Conservation (phyloP, 2,797 vertebrate species). For the Bradypodion ventrale region DNA sequence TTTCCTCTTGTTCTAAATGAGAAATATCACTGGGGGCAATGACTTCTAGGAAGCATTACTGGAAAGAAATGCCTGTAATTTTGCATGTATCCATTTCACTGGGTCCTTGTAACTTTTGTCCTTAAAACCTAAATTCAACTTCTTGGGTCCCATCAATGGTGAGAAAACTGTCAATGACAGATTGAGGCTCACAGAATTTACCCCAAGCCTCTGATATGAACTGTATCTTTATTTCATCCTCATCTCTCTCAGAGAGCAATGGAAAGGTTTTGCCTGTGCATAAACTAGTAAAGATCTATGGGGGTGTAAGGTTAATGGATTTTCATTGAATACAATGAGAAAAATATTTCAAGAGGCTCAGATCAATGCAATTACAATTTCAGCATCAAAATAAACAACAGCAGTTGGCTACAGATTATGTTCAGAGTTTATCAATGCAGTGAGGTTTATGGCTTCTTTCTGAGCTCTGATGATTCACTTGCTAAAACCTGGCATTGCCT, state of each 20-base stretch:
- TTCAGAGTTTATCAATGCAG: slow-evolving; percentile 25
- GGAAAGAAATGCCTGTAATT: too few relatives aligned
- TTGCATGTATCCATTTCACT: too few relatives aligned
- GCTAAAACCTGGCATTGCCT: slow-evolving; percentile 35
- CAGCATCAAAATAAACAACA: slow-evolving; percentile 45
- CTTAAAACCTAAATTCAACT: too few relatives aligned
- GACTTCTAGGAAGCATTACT: too few relatives aligned
- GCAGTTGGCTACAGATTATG: slow-evolving; percentile 29
- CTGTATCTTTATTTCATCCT: neutral
- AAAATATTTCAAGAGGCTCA: slow-evolving; percentile 49
- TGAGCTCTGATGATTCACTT: slow-evolving; percentile 28
- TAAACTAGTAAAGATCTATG: neutral
- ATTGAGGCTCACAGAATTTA: neutral
- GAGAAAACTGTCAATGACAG: too few relatives aligned
- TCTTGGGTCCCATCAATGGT: neutral
- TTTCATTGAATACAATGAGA: slow-evolving; percentile 42
- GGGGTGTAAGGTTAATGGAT: slow-evolving; percentile 50
- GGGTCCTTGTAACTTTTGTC: too few relatives aligned
- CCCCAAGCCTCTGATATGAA: neutral
- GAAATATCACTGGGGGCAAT: too few relatives aligned
- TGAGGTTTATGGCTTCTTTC: slow-evolving; percentile 41
- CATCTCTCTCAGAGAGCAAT: neutral
- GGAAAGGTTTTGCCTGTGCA: neutral
- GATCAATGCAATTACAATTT: slow-evolving; percentile 54
- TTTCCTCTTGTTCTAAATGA: too few relatives aligned